phyloP scores from a whole-genome alignment of 2,797 vertebrate species.

The Nothura maculosa region DNA sequence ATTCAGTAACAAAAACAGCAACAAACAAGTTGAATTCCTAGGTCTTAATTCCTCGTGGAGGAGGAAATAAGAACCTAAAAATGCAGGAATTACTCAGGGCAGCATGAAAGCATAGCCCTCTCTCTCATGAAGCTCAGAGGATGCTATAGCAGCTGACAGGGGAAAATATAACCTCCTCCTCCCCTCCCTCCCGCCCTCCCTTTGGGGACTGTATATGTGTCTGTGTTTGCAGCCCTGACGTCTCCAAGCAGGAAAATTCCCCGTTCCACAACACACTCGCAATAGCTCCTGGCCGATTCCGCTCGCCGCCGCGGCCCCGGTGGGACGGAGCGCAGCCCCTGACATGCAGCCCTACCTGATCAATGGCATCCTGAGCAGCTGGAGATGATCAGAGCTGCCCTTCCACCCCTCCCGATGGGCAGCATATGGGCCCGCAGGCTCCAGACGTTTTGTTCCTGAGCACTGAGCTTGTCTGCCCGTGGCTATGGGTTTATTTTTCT shows the following conservation, averaged over 20 bases:
- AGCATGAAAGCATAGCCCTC: background rate
- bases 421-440: constrained; percentile 54
- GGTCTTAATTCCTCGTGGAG: constrained; percentile 37
- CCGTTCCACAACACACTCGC: constrained; percentile 26
- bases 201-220: background rate
- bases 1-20: constrained; percentile 78
- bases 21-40: constrained; percentile 69
- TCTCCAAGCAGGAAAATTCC: constrained; percentile 58
- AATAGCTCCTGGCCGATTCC: background rate
- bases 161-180: constrained; percentile 46
- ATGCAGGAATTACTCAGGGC: constrained; percentile 5
- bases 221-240: constrained; percentile 52
- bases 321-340: background rate
- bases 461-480: constrained; percentile 62
- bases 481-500: background rate
- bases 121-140: constrained; percentile 50
- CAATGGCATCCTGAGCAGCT: constrained; percentile 47
- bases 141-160: constrained; percentile 70
- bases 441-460: constrained; percentile 65
- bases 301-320: background rate
- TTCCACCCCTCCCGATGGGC: constrained; percentile 43
- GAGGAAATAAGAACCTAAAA: constrained; percentile 58
- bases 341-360: constrained; percentile 59
- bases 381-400: constrained; percentile 66
- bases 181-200: background rate